Conservation (phyloP, 2,797 vertebrate genomes). For the Peromyscus nudipes region DNA sequence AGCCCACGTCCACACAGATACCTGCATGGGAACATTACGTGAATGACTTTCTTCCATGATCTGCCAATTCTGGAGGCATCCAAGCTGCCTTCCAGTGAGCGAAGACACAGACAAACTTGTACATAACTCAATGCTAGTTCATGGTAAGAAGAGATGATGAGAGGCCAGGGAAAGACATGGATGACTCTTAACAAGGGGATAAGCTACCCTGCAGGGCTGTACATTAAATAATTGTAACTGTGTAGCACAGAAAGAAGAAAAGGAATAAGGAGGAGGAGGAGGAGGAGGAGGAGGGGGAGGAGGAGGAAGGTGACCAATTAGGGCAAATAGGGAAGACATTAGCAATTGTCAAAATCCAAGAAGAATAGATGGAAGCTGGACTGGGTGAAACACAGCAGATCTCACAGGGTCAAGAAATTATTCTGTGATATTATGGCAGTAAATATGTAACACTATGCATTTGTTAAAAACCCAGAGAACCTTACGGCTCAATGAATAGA, state of each 20-base stretch:
- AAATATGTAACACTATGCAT: background rate
- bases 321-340: background rate
- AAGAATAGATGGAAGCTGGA: background rate
- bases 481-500: background rate
- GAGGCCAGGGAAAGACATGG: background rate
- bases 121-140: background rate
- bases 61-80: background rate
- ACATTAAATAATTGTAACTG: background rate
- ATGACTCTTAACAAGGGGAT: background rate
- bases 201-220: background rate
- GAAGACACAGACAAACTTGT: background rate
- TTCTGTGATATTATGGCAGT: background rate
- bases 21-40: background rate
- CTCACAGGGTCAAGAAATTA: background rate
- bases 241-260: background rate
- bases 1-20: background rate
- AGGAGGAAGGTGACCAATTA: no score
- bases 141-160: background rate
- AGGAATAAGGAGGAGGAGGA: no score
- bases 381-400: background rate
- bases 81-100: background rate
- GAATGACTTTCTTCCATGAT: background rate
- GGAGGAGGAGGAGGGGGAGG: no score
- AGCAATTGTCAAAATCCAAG: background rate
- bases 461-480: background rate